Evolutionary conservation across 2,797 vertebrate species (phyloP).

Genomic region (Rhynchonycteris naso): DNA sequence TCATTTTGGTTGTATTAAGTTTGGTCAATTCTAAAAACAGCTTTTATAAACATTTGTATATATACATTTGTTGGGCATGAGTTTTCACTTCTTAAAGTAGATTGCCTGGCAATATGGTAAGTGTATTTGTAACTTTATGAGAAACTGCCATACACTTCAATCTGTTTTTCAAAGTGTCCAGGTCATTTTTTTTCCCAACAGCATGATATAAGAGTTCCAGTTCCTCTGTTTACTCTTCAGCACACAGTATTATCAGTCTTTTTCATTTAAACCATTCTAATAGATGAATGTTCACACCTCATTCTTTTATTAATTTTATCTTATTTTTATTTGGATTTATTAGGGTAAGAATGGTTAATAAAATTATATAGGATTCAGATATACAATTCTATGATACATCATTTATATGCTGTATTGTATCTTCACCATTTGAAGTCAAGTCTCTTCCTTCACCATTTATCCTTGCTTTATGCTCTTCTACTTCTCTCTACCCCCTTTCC

Average conservation of each 20-base stretch:
- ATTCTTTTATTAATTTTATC: background rate
- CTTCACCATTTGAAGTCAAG: too few relatives aligned
- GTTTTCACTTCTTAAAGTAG: background rate
- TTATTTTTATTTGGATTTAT: too few relatives aligned
- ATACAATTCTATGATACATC: too few relatives aligned
- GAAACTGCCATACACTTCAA: background rate
- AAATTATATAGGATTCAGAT: too few relatives aligned
- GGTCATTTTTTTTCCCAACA: background rate
- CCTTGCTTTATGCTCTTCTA: too few relatives aligned
- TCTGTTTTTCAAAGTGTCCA: background rate
- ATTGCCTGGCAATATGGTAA: background rate
- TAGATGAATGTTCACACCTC: background rate
- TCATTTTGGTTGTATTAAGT: background rate
- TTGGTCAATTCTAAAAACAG: background rate
- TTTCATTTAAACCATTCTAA: background rate
- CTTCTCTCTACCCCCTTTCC: too few relatives aligned
- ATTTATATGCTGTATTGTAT: too few relatives aligned
- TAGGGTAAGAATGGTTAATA: too few relatives aligned
- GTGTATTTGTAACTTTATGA: background rate
- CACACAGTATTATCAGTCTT: background rate
- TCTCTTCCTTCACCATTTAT: too few relatives aligned
- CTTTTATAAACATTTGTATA: background rate
- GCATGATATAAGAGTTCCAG: background rate
- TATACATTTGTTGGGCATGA: background rate
- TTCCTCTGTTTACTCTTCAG: background rate